Percentiles rank a stretch among this genome's conserved stretches.
phyloP scores from a whole-genome alignment of 2,888 invertebrate species.

The Dyspetes luteomarginatus region DNA sequence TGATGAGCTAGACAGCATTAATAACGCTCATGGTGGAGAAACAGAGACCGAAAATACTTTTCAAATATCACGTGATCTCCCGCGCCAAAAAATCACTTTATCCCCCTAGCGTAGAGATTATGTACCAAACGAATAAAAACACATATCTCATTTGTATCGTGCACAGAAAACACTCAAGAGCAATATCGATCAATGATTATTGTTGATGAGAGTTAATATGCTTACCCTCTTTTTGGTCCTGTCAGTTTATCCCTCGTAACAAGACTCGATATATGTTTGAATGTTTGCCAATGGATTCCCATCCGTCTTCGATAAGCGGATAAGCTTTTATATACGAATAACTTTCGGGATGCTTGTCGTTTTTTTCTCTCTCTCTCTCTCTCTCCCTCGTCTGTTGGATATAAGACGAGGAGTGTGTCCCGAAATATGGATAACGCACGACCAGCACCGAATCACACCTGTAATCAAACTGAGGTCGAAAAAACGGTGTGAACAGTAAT shows the following conservation, averaged over 20 bases:
- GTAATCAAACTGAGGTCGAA: conserved; percentile 82
- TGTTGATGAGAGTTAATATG: background rate
- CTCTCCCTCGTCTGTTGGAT: background rate
- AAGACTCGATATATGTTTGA: conserved; percentile 18
- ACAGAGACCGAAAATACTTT: too few species aligned
- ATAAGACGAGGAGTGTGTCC: conserved; percentile 24
- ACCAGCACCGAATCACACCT: conserved; percentile 78
- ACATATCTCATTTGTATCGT: background rate
- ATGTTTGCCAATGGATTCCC: conserved; percentile 50
- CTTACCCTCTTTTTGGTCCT: conserved; percentile 32
- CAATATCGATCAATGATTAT: background rate
- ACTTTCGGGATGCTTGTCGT: background rate
- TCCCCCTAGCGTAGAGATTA: background rate
- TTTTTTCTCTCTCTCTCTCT: background rate
- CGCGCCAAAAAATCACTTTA: too few species aligned
- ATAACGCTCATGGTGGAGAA: too few species aligned
- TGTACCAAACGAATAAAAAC: background rate
- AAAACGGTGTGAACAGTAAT: conserved; percentile 76
- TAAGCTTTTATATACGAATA: background rate
- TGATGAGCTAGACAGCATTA: too few species aligned
- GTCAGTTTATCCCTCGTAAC: background rate
- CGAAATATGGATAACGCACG: conserved; percentile 59
- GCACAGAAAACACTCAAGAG: background rate
- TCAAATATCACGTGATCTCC: too few species aligned
- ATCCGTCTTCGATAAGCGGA: conserved; percentile 36